Evolutionary conservation across 2,888 invertebrate genomes (phyloP), one percentile per base, ranked within the genome.

Genomic region (Syrphus vitripennis): DNA sequence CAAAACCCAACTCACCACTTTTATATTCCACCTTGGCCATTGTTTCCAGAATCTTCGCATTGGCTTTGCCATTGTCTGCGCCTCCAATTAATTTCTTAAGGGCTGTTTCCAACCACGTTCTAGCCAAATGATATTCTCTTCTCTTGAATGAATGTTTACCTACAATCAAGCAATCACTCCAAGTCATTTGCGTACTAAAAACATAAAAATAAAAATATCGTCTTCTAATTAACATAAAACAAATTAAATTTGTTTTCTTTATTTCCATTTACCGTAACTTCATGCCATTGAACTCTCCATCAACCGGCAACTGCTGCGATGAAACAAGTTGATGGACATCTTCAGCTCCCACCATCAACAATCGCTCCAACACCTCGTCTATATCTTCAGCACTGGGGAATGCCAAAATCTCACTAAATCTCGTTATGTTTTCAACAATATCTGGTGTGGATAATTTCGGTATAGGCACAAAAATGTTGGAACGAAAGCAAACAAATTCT

Each of bases 241-340:
- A 1, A 26, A 19, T 63, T 61, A 14, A 10, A 61, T 40, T 37
- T 61, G 9, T n/a, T 61, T 40, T 26, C n/a, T 24, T 63, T 50
- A 34, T 67, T 10, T 16, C 29, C 37, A 10, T 31, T 21, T 34
- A 26, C 76, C 87, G 87, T 87, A 90, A 74, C 75, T 91, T 90
- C 10, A 89, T 82, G 21, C 93, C 93, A 83, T 91, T 90, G 69
- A 94, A 92, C 72, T 92, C 89, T n/a, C 95, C 95, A 59, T 93
- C 89, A 0, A 7, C 7, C 5, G 94, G 94, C 55, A 95, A 91
- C 26, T 92, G 91, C 26, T 92, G 91, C n/a, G 92, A 90, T 0
- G 94, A 31, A 31, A 57, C 19, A 40, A 40, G 63, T 82, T 94
- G 93, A 89, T 95, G 95, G 0, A 95, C 95, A 87, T 95, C 94